Base-by-base conservation (phyloP, 2,888 invertebrate species). In the Lypha dubia region DNA sequence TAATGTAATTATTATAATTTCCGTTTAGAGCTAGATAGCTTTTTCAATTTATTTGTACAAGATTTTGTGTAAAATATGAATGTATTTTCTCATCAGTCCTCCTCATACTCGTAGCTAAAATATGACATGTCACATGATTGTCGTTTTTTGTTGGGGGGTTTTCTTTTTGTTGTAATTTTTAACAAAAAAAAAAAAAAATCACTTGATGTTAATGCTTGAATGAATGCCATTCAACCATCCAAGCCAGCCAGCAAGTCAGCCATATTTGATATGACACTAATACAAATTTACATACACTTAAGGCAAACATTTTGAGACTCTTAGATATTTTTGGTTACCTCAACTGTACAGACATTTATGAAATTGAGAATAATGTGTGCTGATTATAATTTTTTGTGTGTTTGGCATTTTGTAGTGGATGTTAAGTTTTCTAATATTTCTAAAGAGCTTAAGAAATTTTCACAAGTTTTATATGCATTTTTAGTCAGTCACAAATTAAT, bases 1-100 rank as follows among this genome's bases (percentile, higher is more conserved):
- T 73, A 80, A 84, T 70, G 49, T 44, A 79, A 81, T 84, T 84
- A 81, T 79, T 70, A 70, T 81, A 81, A 81, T 84, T 81, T 84
- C 81, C 77, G 81, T 65, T 76, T 70, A 70, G 81, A 81, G 38
- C 75, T 63, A 63, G 63, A 70, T 56, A 70, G 41, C 63, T 76
- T 20, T 58, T 76, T 68, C 46, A 68, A 75, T 49, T 62, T 79
- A 22, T 79, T 67, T 24, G 53, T 56, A 22, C 9, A 62, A 46
- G 67, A 58, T 49, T 67, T 84, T 41, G 32, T 62, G 7, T 28
- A 60, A 38, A 13, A 62, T 44, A 38, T 58, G 46, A 46, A 58
- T 65, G 24, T 6, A 63, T 62, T 24, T 32, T 60, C 38, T 46
- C 20, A 20, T 22, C 22, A 53, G 32, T 2, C 17, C 46, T 2